A percentile compares a stretch with the other conserved stretches of the same genome.
phyloP scores from a whole-genome alignment of 2,113 vertebrate genomes.

The Procapra przewalskii region DNA sequence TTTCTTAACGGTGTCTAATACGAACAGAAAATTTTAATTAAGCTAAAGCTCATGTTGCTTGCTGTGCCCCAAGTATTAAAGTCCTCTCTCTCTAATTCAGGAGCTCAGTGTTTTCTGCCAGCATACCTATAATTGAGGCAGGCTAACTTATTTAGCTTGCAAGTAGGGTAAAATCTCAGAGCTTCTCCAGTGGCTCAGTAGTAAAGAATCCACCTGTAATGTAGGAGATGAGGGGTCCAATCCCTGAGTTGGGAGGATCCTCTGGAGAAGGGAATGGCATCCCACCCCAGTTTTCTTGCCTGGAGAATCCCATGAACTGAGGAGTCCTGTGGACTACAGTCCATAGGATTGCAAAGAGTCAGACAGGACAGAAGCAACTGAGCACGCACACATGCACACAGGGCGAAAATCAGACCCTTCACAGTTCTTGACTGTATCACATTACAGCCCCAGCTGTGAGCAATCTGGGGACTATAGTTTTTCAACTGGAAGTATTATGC shows the following conservation, averaged over 20 bases:
- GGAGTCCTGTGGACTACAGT: neutral
- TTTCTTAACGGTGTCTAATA: neutral
- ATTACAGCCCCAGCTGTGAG: neutral
- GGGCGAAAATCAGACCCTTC: neutral
- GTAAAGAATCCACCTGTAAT: neutral
- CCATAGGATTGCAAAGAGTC: neutral
- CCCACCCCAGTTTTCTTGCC: neutral
- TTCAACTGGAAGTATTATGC: neutral
- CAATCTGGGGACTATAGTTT: neutral
- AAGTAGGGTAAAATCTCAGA: neutral
- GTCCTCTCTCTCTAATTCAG: neutral
- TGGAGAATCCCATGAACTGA: neutral
- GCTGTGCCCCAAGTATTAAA: neutral
- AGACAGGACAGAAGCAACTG: neutral
- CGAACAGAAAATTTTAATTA: neutral
- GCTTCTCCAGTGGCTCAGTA: neutral
- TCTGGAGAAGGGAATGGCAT: neutral
- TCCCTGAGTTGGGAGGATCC: neutral
- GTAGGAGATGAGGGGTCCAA: neutral
- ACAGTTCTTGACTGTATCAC: neutral
- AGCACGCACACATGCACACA: rapidly evolving
- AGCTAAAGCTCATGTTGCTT: neutral
- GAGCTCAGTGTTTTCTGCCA: neutral
- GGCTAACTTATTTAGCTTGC: neutral
- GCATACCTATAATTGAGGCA: neutral